A percentile compares a stretch with the other conserved stretches of the same genome.
phyloP scores from a whole-genome alignment of 2,113 vertebrate genomes.

The Bubo scandiacus region DNA sequence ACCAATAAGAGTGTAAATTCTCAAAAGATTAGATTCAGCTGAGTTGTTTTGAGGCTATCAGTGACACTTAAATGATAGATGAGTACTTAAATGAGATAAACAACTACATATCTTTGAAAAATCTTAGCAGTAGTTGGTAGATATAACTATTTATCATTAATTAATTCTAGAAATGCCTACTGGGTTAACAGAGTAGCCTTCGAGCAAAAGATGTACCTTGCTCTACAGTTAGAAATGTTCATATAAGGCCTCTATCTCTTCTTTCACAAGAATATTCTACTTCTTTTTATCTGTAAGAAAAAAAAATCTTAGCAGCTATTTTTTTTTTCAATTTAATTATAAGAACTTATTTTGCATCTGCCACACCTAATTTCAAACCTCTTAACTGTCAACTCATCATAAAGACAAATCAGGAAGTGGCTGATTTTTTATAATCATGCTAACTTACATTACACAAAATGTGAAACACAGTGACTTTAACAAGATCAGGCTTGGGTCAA shows the following conservation, averaged over 20 bases:
- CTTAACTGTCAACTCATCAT: not conserved
- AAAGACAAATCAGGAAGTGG: not conserved
- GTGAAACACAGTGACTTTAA: not conserved
- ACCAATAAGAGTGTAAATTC: not conserved
- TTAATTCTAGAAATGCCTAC: not conserved
- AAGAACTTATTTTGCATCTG: not conserved
- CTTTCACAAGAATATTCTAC: not conserved
- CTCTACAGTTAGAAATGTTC: not conserved
- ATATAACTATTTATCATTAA: slow-evolving; percentile 6
- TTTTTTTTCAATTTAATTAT: not conserved
- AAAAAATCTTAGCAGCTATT: not conserved
- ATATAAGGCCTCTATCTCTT: not conserved
- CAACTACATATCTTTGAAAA: not conserved
- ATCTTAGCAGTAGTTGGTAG: not conserved
- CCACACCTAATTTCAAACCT: slow-evolving; percentile 8
- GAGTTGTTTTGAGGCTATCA: slow-evolving; percentile 1
- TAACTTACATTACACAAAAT: not conserved
- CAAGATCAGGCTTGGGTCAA: not conserved
- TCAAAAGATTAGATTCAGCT: not conserved
- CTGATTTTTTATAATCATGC: not conserved
- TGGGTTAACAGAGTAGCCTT: slow-evolving; percentile 3
- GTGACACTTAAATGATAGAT: not conserved
- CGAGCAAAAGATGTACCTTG: not conserved
- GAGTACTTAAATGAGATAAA: slow-evolving; percentile 21
- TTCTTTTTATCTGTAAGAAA: not conserved